Base-by-base conservation (phyloP, 2,888 invertebrate genomes). In the Romanomermis culicivorax region DNA sequence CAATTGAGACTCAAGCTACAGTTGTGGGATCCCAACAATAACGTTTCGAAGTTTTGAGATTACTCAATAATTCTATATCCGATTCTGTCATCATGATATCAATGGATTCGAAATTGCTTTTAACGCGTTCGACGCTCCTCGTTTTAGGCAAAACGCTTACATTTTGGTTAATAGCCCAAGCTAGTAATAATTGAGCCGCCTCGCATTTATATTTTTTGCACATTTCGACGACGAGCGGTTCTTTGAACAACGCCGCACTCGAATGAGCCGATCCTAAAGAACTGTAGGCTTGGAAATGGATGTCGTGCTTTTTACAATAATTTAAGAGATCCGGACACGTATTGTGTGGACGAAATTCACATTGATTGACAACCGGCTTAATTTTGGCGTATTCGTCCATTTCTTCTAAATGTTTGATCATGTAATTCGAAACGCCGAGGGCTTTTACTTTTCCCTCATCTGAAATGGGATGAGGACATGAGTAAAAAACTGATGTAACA, bases 381-480 rank as follows among this genome's bases (percentile, higher is more conserved):
- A 52, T 64, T 64, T n/a, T n/a, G 52, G 69, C 67, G 42, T 63
- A 58, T 1, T 55, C 55, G n/a, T 72, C 60, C 29, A 85, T 68
- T 58, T 82, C 78, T 55, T 76, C 70, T 29, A 86, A 67, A 70
- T 86, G 85, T 29, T 69, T 69, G 0, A 78, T 69, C 1, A 78
- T 80, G 63, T 80, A 86, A 70, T 86, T 86, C 0, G 84, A 83
- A 0, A 86, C 84, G 0, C 85, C 86, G 60, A 85, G 81, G 1
- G 80, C 77, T 63, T 75, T 71, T 17, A 78, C 55, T 63, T 50
- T 67, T 14, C 81, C 69, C 63, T 61, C 59, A 59, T 64, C 58
- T 26, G n/a, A n/a, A n/a, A n/a, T n/a, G n/a, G n/a, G n/a, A n/a
- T n/a, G n/a, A n/a, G n/a, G n/a, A n/a, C n/a, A n/a, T n/a, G n/a